Evolutionary conservation across 2,797 vertebrate genomes (phyloP).

Genomic region (Neostethus bicornis): DNA sequence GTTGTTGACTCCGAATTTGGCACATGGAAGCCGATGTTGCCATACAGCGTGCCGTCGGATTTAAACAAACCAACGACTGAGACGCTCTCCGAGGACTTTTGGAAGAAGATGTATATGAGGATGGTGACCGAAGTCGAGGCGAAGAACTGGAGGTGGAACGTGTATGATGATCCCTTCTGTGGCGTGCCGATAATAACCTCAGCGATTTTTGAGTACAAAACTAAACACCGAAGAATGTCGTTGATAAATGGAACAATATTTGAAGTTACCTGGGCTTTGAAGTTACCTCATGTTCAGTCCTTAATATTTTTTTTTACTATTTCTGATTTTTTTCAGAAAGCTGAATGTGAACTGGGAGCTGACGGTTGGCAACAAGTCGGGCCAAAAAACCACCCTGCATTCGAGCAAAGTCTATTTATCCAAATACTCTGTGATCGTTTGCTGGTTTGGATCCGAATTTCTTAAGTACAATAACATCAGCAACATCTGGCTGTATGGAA

Average conservation of each 20-base stretch:
- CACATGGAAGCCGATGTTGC: constrained; percentile 64
- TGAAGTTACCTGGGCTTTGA: no score
- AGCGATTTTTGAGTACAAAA: constrained; percentile 74
- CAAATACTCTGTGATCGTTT: constrained; percentile 78
- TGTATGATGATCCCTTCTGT: constrained; percentile 76
- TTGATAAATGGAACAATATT: no score
- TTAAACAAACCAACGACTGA: constrained; percentile 19
- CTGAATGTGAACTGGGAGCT: constrained; percentile 82
- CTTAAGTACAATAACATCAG: constrained; percentile 62
- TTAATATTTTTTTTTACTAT: not conserved
- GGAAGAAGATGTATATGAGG: constrained; percentile 87
- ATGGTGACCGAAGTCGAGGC: constrained; percentile 70
- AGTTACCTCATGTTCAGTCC: no score
- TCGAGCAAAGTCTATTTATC: constrained; percentile 74
- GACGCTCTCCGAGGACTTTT: constrained; percentile 73
- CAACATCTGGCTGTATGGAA: constrained; percentile 81
- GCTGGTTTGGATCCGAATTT: constrained; percentile 77
- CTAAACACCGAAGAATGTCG: no score
- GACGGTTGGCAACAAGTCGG: constrained; percentile 70
- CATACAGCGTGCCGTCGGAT: constrained; percentile 22
- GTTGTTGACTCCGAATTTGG: constrained; percentile 76
- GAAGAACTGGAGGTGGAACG: constrained; percentile 69
- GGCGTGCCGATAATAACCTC: constrained; percentile 82
- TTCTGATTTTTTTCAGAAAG: constrained; percentile 59
- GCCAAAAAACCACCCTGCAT: constrained; percentile 66